phyloP scores from a whole-genome alignment of 2,113 vertebrate genomes.

The Vombatus ursinus region DNA sequence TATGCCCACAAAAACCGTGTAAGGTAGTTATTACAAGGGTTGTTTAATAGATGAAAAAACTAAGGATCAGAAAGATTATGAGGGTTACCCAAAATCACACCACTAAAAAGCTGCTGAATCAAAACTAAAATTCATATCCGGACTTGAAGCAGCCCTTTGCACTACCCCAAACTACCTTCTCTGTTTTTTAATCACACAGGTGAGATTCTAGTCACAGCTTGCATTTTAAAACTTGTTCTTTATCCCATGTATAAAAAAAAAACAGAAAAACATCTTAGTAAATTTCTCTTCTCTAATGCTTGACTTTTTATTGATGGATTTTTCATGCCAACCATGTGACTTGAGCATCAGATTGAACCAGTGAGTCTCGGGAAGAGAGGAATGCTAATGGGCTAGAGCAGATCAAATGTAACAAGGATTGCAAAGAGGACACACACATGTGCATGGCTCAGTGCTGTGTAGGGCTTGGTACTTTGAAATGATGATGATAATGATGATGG shows the following conservation, averaged over 20 bases:
- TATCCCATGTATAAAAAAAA: background rate
- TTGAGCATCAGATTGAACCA: too few species aligned
- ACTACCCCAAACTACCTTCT: background rate
- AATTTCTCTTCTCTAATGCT: background rate
- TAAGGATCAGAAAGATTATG: background rate
- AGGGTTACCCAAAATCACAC: background rate
- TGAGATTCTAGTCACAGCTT: background rate
- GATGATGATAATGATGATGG: too few species aligned
- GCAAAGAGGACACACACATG: too few species aligned
- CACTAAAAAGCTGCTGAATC: background rate
- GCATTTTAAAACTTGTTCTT: background rate
- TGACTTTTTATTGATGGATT: background rate
- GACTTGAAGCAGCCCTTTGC: background rate
- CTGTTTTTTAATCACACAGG: background rate
- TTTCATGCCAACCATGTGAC: background rate
- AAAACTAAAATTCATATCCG: background rate
- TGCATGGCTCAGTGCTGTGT: too few species aligned
- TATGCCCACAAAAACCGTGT: background rate
- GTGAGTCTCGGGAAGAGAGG: background rate
- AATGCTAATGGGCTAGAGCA: background rate
- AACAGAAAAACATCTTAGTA: background rate
- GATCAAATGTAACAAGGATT: background rate
- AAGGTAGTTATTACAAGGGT: background rate
- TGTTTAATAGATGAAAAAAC: background rate
- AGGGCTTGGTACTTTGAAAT: too few species aligned